These are phyloP conservation scores for Chymomyza costata DNA, from an alignment of 1,140 invertebrate genomes.

Conservation along the genomic window DNA sequence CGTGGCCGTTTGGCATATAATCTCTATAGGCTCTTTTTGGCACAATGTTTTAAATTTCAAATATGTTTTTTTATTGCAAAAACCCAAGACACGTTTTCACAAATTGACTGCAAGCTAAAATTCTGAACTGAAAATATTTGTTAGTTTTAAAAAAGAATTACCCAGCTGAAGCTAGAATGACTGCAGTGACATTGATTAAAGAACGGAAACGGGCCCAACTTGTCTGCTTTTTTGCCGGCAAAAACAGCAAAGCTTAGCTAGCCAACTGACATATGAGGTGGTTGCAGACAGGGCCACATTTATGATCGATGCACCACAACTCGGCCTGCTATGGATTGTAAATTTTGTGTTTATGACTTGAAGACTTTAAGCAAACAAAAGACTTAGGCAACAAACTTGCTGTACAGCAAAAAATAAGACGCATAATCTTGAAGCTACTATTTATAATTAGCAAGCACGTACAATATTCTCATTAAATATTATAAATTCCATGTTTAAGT, in stretches of 20 bases:
- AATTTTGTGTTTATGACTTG: background rate
- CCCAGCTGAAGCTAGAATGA: slow-evolving; percentile 26
- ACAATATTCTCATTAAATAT: slow-evolving; percentile 4
- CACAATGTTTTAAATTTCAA: no score
- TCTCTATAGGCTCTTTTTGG: no score
- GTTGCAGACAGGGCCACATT: background rate
- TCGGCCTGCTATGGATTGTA: slow-evolving; percentile 4
- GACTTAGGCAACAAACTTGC: slow-evolving; percentile 26
- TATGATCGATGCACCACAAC: slow-evolving; percentile 37
- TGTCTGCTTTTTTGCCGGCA: slow-evolving; percentile 34
- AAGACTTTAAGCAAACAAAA: slow-evolving; percentile 5
- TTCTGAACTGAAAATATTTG: no score
- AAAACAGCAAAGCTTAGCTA: slow-evolving; percentile 1
- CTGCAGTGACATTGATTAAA: slow-evolving; percentile 65
- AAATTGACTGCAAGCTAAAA: no score
- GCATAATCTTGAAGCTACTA: no score
- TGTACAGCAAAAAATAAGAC: background rate
- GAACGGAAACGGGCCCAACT: slow-evolving; percentile 65
- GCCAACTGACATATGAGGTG: no score
- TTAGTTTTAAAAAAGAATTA: no score
- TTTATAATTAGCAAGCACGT: background rate
- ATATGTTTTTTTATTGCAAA: no score
- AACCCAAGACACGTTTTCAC: no score
- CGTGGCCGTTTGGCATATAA: no score
- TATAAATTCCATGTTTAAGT: background rate